Percentiles rank a stretch among this genome's conserved stretches.
phyloP scores from a whole-genome alignment of 2,888 invertebrate genomes.

The Drosophila demipolita region DNA sequence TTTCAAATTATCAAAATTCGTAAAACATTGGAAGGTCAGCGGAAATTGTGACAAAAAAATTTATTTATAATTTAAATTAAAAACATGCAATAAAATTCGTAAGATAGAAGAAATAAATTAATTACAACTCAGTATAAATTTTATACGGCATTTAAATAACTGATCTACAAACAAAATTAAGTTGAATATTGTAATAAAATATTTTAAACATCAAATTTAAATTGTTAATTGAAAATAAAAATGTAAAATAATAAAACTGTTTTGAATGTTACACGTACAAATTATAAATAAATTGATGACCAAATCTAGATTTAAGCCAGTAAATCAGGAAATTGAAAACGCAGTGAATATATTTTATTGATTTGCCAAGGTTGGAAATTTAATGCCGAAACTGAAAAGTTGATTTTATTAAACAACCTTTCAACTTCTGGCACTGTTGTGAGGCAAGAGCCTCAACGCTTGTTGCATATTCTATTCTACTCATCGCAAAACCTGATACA shows the following conservation, averaged over 20 bases:
- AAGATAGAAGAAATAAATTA: not conserved
- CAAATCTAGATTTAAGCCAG: not conserved
- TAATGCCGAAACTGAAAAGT: slow-evolving; percentile 23
- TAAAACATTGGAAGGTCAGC: not conserved
- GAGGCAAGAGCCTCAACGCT: slow-evolving; percentile 22
- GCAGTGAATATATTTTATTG: not conserved
- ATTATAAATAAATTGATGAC: not conserved
- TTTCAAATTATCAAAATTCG: not conserved
- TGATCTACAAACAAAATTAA: not conserved
- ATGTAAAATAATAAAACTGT: not conserved
- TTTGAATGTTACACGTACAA: not conserved
- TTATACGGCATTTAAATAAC: not conserved
- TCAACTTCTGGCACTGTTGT: slow-evolving; percentile 11
- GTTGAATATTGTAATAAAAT: not conserved
- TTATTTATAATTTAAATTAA: not conserved
- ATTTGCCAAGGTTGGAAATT: slow-evolving; percentile 24
- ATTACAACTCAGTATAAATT: not conserved
- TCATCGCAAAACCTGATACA: slow-evolving; percentile 15
- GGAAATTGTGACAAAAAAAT: not conserved
- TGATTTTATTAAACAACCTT: slow-evolving; percentile 13
- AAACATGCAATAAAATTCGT: not conserved
- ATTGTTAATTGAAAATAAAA: not conserved
- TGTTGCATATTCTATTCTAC: not conserved
- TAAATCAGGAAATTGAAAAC: not conserved
- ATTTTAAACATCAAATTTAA: not conserved